Conservation (phyloP, 2,113 vertebrate genomes). For the Hassar affinis region DNA sequence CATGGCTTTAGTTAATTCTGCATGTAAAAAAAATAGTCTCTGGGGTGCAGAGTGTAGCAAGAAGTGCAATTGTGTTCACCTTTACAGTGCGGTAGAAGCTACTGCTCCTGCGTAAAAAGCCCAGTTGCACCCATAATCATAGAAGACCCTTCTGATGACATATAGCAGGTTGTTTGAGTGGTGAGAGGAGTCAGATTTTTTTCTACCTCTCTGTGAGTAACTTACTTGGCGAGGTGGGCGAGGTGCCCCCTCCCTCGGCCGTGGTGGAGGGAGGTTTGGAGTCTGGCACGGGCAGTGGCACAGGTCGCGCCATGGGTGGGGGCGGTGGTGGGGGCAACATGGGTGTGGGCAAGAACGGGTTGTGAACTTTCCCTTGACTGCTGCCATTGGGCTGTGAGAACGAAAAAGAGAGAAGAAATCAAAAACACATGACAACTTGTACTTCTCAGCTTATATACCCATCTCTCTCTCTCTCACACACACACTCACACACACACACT, state of each 20-base stretch:
- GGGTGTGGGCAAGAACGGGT: slow-evolving; percentile 97
- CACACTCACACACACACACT: background rate
- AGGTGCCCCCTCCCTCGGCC: slow-evolving; percentile 90
- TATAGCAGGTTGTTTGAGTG: too few relatives aligned
- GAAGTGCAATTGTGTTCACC: too few relatives aligned
- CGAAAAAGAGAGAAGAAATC: slow-evolving; percentile 27
- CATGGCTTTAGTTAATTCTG: background rate
- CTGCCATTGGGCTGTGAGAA: slow-evolving; percentile 88
- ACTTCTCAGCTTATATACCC: slow-evolving; percentile 15
- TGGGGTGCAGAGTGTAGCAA: background rate
- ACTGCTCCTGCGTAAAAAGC: background rate
- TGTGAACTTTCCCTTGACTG: slow-evolving; percentile 99
- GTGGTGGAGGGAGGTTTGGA: slow-evolving; percentile 96
- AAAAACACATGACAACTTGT: slow-evolving; percentile 18
- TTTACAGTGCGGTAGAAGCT: background rate
- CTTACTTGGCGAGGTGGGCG: slow-evolving; percentile 98
- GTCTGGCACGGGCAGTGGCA: slow-evolving; percentile 95
- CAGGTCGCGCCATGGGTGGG: slow-evolving; percentile 96
- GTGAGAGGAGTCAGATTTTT: background rate
- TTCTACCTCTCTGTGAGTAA: slow-evolving; percentile 49
- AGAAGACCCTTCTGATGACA: background rate
- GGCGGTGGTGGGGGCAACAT: slow-evolving; percentile 98
- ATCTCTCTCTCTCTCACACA: background rate
- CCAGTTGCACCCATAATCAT: background rate
- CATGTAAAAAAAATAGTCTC: background rate